These are phyloP conservation scores for Pseudolaguvia tuberculata DNA, from an alignment of 2,113 vertebrate species.

Conservation along the genomic window DNA sequence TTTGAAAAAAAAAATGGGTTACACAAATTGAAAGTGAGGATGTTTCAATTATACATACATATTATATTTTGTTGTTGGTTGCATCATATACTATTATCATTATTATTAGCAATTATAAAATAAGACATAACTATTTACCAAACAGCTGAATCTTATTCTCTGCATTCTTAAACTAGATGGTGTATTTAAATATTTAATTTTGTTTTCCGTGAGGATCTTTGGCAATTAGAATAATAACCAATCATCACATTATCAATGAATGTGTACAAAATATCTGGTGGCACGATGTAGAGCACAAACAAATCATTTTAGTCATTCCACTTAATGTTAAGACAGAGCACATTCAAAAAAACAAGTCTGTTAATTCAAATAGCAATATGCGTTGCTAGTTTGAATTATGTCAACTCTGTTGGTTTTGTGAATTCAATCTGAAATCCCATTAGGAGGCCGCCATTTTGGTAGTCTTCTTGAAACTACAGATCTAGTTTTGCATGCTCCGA, in stretches of 20 bases:
- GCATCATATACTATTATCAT: background rate
- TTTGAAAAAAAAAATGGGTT: background rate
- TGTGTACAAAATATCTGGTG: conserved; percentile 46
- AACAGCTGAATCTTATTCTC: conserved; percentile 21
- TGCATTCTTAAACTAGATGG: conserved; percentile 26
- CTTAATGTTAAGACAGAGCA: conserved; percentile 27
- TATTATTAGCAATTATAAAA: background rate
- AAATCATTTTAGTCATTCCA: conserved; percentile 34
- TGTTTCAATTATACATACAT: background rate
- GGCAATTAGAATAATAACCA: conserved; percentile 67
- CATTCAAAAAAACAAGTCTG: conserved; percentile 38
- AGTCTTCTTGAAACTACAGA: conserved; percentile 35
- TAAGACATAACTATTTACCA: conserved; percentile 9
- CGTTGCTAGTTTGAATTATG: conserved; percentile 42
- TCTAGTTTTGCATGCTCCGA: conserved; percentile 22
- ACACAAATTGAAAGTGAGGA: conserved; percentile 11
- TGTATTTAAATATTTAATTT: conserved; percentile 32
- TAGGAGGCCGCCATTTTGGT: background rate
- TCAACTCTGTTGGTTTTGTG: conserved; percentile 37
- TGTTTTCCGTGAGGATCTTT: conserved; percentile 68
- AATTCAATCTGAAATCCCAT: conserved; percentile 10
- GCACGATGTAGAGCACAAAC: conserved; percentile 46
- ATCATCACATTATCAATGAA: conserved; percentile 52
- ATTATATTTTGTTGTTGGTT: background rate
- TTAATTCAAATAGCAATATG: conserved; percentile 35